Conservation (phyloP, 2,113 vertebrate genomes). For the Prolemur simus region DNA sequence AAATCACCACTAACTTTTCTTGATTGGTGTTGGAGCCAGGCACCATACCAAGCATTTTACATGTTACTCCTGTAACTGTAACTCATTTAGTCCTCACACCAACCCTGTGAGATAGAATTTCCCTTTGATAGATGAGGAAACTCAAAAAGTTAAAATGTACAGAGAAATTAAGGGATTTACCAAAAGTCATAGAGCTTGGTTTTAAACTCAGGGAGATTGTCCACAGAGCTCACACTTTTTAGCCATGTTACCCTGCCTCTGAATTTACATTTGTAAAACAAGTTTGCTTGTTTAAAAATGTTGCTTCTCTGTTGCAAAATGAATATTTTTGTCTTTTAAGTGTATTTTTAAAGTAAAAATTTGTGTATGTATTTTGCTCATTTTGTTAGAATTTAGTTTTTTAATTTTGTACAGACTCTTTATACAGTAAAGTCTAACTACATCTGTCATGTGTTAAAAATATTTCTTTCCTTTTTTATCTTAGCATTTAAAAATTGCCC, state of each 20-base stretch:
- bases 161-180: background rate
- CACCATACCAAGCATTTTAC: background rate
- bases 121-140: background rate
- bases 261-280: background rate
- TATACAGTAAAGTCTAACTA: background rate
- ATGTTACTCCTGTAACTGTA: background rate
- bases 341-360: constrained; percentile 32
- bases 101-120: background rate
- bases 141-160: background rate
- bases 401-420: background rate
- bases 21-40: background rate
- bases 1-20: constrained; percentile 9
- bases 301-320: background rate
- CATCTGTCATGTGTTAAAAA: constrained; percentile 13
- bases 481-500: constrained; percentile 7
- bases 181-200: background rate
- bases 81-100: background rate
- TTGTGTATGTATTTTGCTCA: background rate
- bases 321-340: background rate
- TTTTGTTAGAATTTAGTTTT: constrained; percentile 19
- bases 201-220: background rate
- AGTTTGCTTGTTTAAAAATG: background rate
- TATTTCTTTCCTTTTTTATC: background rate
- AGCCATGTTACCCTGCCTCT: background rate
- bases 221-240: background rate